Percentiles rank a stretch among this genome's conserved stretches.
These are phyloP conservation scores for Sebastes goodei DNA, from an alignment of 2,797 vertebrate species.

Conservation along the genomic window DNA sequence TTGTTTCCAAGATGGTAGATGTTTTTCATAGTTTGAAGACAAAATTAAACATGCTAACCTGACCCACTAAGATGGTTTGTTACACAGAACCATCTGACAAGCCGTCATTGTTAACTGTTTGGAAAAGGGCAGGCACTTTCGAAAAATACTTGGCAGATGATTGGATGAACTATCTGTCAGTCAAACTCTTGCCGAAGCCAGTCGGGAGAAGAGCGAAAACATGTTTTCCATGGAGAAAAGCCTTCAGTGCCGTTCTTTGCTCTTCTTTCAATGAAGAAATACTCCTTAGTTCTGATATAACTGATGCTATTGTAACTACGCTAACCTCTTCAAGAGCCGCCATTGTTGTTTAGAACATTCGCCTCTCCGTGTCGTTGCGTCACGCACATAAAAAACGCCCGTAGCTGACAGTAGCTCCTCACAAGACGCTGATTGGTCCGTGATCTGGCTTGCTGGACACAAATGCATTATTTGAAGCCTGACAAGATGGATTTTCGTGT, in stretches of 20 bases:
- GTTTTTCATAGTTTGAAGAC: background rate
- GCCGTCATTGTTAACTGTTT: fast-evolving
- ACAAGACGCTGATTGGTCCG: no score
- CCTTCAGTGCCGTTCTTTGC: background rate
- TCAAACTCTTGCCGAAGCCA: background rate
- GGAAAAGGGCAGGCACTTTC: no score
- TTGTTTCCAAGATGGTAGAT: background rate
- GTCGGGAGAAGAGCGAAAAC: background rate
- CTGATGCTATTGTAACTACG: no score
- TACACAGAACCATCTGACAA: no score
- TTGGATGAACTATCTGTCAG: background rate
- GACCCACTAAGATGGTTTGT: background rate
- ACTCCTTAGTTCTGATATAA: no score
- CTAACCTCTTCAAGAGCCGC: no score
- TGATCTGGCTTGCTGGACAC: no score
- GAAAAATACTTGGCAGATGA: background rate
- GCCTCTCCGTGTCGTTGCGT: fast-evolving
- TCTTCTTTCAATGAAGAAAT: background rate
- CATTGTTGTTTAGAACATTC: no score
- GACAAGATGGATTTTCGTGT: no score
- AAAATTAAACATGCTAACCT: background rate
- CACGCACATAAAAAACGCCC: fast-evolving
- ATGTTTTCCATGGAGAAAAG: fast-evolving
- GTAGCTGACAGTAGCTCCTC: no score
- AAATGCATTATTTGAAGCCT: no score